These are phyloP conservation scores for Leptinotarsa tumamoca DNA, from an alignment of 2,888 invertebrate genomes.

Conservation along the genomic window DNA sequence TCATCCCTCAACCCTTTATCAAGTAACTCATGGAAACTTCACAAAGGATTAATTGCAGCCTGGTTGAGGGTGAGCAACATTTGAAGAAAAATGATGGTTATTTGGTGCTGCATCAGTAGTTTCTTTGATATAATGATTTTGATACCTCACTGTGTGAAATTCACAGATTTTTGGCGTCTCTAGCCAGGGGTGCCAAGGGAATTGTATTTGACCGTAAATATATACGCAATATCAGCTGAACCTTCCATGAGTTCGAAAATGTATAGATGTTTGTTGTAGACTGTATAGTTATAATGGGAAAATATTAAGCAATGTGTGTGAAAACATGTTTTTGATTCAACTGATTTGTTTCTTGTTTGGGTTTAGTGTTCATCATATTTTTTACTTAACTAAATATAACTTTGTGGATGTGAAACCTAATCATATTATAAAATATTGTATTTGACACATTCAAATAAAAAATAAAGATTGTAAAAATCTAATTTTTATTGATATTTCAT, in stretches of 20 bases:
- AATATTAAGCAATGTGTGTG: slow-evolving; percentile 51
- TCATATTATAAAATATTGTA: slow-evolving; percentile 54
- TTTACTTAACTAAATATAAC: slow-evolving; percentile 55
- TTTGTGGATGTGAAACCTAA: slow-evolving; percentile 59
- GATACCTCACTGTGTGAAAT: background rate
- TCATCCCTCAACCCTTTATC: slow-evolving; percentile 52
- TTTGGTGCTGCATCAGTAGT: background rate
- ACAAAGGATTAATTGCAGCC: slow-evolving; percentile 47
- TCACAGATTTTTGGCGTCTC: background rate
- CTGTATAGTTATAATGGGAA: slow-evolving; percentile 57
- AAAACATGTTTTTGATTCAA: slow-evolving; percentile 44
- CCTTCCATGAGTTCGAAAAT: slow-evolving; percentile 47
- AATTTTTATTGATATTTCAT: background rate
- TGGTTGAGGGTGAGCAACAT: background rate
- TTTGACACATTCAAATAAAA: slow-evolving; percentile 57
- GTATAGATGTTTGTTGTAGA: slow-evolving; percentile 64
- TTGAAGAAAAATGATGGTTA: slow-evolving; percentile 25
- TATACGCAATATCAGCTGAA: slow-evolving; percentile 31
- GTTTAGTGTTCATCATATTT: slow-evolving; percentile 50
- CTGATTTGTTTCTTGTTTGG: slow-evolving; percentile 43
- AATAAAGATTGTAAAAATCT: slow-evolving; percentile 40
- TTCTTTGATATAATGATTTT: background rate
- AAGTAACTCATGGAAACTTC: slow-evolving; percentile 54
- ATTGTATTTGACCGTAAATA: background rate
- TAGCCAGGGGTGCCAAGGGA: background rate